Evolutionary conservation across 2,113 vertebrate genomes (phyloP), one percentile per base, ranked within the genome.

Genomic region (Dipodomys merriami): DNA sequence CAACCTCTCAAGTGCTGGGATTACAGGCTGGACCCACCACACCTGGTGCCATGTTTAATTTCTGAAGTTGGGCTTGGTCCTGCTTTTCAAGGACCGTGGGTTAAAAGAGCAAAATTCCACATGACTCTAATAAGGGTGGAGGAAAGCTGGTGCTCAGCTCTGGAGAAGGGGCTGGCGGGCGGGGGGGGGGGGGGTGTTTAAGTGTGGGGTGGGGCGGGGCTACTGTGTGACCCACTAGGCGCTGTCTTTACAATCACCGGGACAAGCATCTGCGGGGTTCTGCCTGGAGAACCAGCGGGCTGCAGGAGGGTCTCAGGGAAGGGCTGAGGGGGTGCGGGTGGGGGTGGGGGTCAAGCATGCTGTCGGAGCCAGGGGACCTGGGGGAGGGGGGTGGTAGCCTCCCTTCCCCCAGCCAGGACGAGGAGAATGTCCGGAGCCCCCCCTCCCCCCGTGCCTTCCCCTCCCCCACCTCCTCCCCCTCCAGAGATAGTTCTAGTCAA

Each of bases 11-110:
- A 12, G 16, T 20, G 83, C 68, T 60, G 68, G 15, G 68, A 12
- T 39, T 18, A 3, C 30, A 72, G 68, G 9, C 16, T 33, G 25
- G 67, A 20, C 33, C 49, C 15, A 20, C 44, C 2, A 27, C 2
- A 53, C 72, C 25, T 3, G 0, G 57, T 4, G 4, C 7, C 68
- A 23, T 6, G 0, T 18, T 27, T 69, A 6, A 0, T 29, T 15
- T 3, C 23, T 44, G 0, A 13, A 46, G n/a, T 64, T 46, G n/a
- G 9, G 81, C 57, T 1, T 29, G 30, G 2, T 44, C 27, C 82
- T 69, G 91, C 27, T 20, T 73, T 96, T 65, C 12, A 87, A 60
- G 71, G 93, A 81, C 25, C 74, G 3, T 1, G 88, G 44, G 49
- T 12, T 53, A 91, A 46, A 35, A 29, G 62, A 91, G 89, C 30